Evolutionary conservation across 2,113 vertebrate species (phyloP).

Genomic region (Zosterops hypoxanthus): DNA sequence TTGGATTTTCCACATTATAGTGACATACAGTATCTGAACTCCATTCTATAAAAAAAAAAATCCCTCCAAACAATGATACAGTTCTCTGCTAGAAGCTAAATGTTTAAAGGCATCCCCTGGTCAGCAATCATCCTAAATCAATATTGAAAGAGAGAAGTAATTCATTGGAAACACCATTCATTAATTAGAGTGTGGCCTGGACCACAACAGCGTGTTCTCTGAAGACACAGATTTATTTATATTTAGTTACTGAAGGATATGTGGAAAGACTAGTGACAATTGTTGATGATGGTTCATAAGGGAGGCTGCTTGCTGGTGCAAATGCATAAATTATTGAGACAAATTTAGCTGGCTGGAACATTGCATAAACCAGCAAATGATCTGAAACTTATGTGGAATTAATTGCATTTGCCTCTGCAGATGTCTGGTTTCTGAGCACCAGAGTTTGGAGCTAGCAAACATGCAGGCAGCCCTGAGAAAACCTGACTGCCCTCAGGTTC

Average conservation of each 20-base stretch:
- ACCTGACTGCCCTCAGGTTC: background rate
- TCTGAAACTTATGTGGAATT: conserved; percentile 20
- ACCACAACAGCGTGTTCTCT: background rate
- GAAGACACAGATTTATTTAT: conserved; percentile 2
- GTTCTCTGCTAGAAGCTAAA: background rate
- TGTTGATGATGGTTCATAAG: background rate
- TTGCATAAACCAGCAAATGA: conserved; percentile 30
- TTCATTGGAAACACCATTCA: background rate
- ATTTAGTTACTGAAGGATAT: conserved; percentile 1
- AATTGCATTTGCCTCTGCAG: conserved; percentile 1
- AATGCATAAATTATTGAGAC: conserved; percentile 37
- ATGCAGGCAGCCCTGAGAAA: background rate
- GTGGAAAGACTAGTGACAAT: background rate
- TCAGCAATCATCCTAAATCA: conserved; percentile 36
- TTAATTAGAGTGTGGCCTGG: conserved; percentile 18
- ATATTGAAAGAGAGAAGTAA: conserved; percentile 32
- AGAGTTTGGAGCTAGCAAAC: background rate
- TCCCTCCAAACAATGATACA: background rate
- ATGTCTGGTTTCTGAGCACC: background rate
- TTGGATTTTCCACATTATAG: background rate
- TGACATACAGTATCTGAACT: background rate
- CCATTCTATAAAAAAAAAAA: background rate
- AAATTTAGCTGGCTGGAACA: conserved; percentile 30
- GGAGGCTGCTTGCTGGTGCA: conserved; percentile 27
- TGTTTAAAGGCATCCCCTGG: conserved; percentile 3